phyloP scores from a whole-genome alignment of 1,140 invertebrate species.

The Cyphomyrmex costatus region DNA sequence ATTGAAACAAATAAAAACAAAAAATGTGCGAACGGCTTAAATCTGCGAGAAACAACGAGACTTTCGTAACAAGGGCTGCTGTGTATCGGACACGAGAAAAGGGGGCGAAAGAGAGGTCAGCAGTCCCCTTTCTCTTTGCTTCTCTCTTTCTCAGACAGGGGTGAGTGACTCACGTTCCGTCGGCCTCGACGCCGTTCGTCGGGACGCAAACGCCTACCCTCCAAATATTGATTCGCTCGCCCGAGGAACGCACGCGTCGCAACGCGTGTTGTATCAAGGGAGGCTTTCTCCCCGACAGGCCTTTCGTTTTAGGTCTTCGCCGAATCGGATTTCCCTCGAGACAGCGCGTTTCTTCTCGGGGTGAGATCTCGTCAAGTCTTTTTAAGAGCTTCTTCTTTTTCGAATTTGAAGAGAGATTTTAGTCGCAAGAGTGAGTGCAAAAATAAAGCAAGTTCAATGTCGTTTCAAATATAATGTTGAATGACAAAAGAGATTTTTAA shows the following conservation, averaged over 20 bases:
- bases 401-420: background rate
- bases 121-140: slow-evolving; percentile 56
- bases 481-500: background rate
- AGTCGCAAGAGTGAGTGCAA: background rate
- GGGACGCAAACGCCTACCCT: slow-evolving; percentile 81
- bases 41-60: slow-evolving; percentile 12
- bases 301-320: slow-evolving; percentile 54
- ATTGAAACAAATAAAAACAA: no score
- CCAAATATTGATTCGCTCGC: slow-evolving; percentile 84
- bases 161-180: slow-evolving; percentile 86
- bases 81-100: slow-evolving; percentile 45
- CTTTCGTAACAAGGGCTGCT: slow-evolving; percentile 56
- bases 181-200: slow-evolving; percentile 81
- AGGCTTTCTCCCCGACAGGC: slow-evolving; percentile 60
- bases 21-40: background rate
- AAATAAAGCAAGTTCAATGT: background rate
- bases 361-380: background rate
- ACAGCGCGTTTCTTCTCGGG: background rate
- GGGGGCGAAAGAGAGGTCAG: slow-evolving; percentile 71
- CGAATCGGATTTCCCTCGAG: slow-evolving; percentile 50
- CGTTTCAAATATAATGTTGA: background rate
- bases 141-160: slow-evolving; percentile 72
- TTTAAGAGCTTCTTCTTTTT: background rate
- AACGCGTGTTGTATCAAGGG: slow-evolving; percentile 55
- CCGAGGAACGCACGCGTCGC: slow-evolving; percentile 70